A percentile compares a stretch with the other conserved stretches of the same genome.
These are phyloP conservation scores for Mythimna pallens DNA, from an alignment of 2,888 invertebrate species.

Conservation along the genomic window DNA sequence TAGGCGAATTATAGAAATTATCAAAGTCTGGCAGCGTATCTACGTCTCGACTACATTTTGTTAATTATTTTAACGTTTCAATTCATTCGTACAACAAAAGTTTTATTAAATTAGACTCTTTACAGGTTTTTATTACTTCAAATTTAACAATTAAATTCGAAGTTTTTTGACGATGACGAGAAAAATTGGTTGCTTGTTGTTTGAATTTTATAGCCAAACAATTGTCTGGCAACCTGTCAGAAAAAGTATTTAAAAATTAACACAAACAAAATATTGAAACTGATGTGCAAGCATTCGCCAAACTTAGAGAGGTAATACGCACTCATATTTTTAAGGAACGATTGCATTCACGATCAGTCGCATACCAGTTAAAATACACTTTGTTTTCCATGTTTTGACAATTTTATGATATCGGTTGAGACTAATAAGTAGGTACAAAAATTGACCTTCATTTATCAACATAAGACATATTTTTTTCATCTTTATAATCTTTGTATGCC, in stretches of 20 bases:
- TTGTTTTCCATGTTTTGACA: background rate
- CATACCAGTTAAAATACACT: no score
- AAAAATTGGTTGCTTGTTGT: background rate
- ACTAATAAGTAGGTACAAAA: no score
- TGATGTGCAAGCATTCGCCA: no score
- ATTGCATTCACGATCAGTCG: no score
- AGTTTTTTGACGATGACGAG: background rate
- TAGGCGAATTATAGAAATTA: conserved; percentile 48
- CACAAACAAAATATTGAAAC: no score
- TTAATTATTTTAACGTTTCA: conserved; percentile 38
- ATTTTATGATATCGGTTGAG: background rate
- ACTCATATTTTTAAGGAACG: background rate
- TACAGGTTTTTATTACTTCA: conserved; percentile 7
- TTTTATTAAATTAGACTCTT: conserved; percentile 3
- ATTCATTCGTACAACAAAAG: conserved; percentile 30
- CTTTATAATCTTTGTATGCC: background rate
- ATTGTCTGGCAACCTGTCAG: background rate
- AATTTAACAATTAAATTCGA: no score
- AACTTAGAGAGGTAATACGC: no score
- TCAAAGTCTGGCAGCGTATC: conserved; percentile 51
- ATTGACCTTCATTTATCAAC: background rate
- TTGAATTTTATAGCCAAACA: background rate
- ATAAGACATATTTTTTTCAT: background rate
- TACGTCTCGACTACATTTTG: conserved; percentile 19
- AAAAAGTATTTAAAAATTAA: no score